phyloP scores from a whole-genome alignment of 2,113 vertebrate species.

The Pluvialis apricaria region DNA sequence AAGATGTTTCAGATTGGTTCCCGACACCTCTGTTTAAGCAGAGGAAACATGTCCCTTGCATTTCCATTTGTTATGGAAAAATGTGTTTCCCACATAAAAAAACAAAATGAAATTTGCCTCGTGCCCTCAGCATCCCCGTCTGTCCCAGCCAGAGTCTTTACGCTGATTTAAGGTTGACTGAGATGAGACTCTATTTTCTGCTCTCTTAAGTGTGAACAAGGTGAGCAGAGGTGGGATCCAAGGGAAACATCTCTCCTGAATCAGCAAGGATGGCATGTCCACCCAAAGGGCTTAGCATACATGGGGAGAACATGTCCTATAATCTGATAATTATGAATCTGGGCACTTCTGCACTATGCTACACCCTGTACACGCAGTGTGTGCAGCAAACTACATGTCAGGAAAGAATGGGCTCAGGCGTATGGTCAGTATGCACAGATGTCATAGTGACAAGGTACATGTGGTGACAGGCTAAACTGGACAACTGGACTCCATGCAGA shows the following conservation, averaged over 20 bases:
- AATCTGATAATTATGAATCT: not conserved
- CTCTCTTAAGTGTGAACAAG: not conserved
- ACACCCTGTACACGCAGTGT: not conserved
- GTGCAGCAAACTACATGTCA: not conserved
- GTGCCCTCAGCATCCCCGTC: not conserved
- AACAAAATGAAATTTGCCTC: not conserved
- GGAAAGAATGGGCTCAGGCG: not conserved
- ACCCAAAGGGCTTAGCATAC: not conserved
- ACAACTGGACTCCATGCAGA: not conserved
- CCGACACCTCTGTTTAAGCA: not conserved
- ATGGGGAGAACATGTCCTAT: not conserved
- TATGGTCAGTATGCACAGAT: not conserved
- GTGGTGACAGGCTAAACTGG: not conserved
- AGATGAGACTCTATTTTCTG: not conserved
- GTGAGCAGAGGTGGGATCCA: not conserved
- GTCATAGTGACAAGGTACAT: not conserved
- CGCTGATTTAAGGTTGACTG: not conserved
- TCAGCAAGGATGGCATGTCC: not conserved
- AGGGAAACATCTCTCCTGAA: not conserved
- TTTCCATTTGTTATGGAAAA: not conserved
- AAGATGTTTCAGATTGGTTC: not conserved
- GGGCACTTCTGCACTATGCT: not conserved
- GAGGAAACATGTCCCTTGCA: not conserved
- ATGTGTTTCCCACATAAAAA: fast-evolving
- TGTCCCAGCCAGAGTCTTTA: not conserved